Evolutionary conservation across 2,797 vertebrate species (phyloP).

Genomic region (Eremophila alpestris): DNA sequence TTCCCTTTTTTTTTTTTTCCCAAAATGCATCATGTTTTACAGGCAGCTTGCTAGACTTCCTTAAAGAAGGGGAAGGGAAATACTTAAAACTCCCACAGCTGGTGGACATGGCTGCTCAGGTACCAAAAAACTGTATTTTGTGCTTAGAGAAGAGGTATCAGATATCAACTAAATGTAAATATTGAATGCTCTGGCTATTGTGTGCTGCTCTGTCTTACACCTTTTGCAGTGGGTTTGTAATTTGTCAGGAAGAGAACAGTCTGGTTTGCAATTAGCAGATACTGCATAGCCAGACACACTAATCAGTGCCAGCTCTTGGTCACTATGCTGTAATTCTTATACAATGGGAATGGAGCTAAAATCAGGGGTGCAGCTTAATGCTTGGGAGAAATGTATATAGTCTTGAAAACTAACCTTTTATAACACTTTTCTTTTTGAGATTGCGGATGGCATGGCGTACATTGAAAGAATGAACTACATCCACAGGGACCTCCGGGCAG

Average conservation of each 20-base stretch:
- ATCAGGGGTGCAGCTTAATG: not conserved
- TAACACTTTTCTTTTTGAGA: conserved; percentile 76
- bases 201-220: not conserved
- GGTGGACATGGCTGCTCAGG: conserved; percentile 98
- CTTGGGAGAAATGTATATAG: not conserved
- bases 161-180: not conserved
- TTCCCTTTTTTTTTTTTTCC: not conserved
- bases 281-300: not conserved
- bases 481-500: conserved; percentile 94
- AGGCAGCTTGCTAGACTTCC: conserved; percentile 94
- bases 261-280: not conserved
- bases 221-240: not conserved
- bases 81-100: conserved; percentile 91
- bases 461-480: conserved; percentile 99
- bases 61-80: conserved; percentile 95
- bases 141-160: not conserved
- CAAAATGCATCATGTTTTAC: not conserved
- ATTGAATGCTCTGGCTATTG: not conserved
- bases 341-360: not conserved
- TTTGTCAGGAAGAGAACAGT: not conserved
- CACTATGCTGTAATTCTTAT: accelerated
- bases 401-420: conserved; percentile 11
- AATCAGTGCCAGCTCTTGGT: not conserved
- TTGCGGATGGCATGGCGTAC: conserved; percentile 97
- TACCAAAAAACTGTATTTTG: conserved; percentile 51